Evolutionary conservation across 2,113 vertebrate species (phyloP), one percentile per base, ranked within the genome.

Genomic region (Crypturellus undulatus): DNA sequence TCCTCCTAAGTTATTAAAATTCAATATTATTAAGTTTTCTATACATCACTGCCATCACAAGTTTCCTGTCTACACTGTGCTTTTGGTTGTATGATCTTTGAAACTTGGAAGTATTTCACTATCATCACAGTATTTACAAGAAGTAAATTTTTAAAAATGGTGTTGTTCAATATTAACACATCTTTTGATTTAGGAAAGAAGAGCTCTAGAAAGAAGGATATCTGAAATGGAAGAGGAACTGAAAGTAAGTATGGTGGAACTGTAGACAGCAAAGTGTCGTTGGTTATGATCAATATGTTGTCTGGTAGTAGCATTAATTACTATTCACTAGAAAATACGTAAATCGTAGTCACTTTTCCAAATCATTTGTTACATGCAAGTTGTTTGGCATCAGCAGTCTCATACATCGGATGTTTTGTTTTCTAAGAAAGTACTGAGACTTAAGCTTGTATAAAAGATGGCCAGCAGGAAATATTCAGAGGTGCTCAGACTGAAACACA

Each of bases 171-270:
- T 42, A 63, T 90, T 98, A 97, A 98, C 93, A 64, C 38, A 7
- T 93, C 34, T 79, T 90, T 93, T 96, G 76, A 80, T 96, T 75
- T 98, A 99, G 99, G 99, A 99, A 99, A 99, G 98, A 99, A 99
- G 99, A 98, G 99, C 99, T 84, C 98, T 99, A 98, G 99, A 99
- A 99, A 99, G 99, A 99, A 99, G 99, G 98, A 99, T 99, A 97
- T 99, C 99, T 99, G 99, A 99, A 98, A 99, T 99, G 99, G 99
- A 99, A 98, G 99, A 99, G 97, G 99, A 99, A 96, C 99, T 99
- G 81, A 99, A 99, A 99, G 99, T 99, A 98, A 98, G 98, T 97
- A 52, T 32, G 38, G 1, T 22, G 56, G 20, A 78, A 52, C 51
- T 92, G 6, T 24, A 70, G 79, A 42, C 92, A 70, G 63, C 6